These are phyloP conservation scores for Elmis aenea DNA, from an alignment of 2,888 invertebrate species.

Conservation along the genomic window DNA sequence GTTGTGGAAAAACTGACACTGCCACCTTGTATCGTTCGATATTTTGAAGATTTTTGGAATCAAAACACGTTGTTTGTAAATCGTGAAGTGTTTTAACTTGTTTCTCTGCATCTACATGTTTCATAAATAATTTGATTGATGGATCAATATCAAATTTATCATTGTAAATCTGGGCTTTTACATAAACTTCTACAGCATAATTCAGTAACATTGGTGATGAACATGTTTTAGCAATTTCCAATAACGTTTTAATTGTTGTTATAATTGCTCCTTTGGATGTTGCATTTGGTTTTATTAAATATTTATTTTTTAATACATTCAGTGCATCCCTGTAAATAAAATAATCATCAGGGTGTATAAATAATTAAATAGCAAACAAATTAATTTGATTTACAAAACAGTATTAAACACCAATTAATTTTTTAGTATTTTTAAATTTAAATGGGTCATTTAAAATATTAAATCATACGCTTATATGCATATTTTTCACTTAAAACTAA, in stretches of 20 bases:
- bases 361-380: neutral
- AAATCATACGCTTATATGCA: no score
- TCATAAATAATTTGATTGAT: slow-evolving; percentile 24
- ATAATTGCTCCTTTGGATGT: no score
- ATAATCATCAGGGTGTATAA: neutral
- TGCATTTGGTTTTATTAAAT: slow-evolving; percentile 10
- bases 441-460: no score
- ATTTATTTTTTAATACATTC: slow-evolving; percentile 13
- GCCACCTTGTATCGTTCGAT: slow-evolving; percentile 28
- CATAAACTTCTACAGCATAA: slow-evolving; percentile 27
- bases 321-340: slow-evolving; percentile 17
- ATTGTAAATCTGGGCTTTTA: slow-evolving; percentile 12
- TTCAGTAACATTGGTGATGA: slow-evolving; percentile 27
- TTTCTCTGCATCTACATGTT: slow-evolving; percentile 14
- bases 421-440: no score
- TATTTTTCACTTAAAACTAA: no score
- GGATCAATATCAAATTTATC: slow-evolving; percentile 21
- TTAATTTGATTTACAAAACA: no score
- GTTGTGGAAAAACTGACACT: slow-evolving; percentile 24
- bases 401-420: no score
- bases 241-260: slow-evolving; percentile 20
- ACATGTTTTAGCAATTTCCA: slow-evolving; percentile 16
- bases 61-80: slow-evolving; percentile 24
- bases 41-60: slow-evolving; percentile 11
- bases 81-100: slow-evolving; percentile 24